phyloP scores from a whole-genome alignment of 2,113 vertebrate genomes.

The Chitala chitala region DNA sequence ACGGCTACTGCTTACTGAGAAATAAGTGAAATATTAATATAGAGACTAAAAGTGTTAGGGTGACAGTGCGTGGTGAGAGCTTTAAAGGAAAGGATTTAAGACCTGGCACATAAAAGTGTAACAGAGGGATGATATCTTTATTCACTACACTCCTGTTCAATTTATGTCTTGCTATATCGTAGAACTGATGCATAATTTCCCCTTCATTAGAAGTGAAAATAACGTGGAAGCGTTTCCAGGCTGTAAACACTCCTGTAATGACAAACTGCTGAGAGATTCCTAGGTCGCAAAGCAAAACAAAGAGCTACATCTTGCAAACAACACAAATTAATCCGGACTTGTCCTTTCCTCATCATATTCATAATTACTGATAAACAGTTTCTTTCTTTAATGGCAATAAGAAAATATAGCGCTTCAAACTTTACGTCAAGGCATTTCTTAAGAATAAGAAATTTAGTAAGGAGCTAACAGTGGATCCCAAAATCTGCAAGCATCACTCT shows the following conservation, averaged over 20 bases:
- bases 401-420: too few species aligned
- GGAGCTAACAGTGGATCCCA: too few species aligned
- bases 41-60: background rate
- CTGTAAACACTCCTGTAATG: background rate
- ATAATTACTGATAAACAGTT: too few species aligned
- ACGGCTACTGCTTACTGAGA: background rate
- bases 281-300: background rate
- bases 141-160: background rate
- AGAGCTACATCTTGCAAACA: conserved; percentile 7
- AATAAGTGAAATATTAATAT: conserved; percentile 13
- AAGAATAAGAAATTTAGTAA: too few species aligned
- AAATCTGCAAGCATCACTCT: too few species aligned
- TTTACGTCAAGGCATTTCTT: too few species aligned
- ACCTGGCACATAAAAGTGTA: background rate
- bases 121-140: conserved; percentile 6
- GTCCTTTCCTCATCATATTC: background rate
- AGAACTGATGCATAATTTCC: background rate
- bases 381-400: too few species aligned
- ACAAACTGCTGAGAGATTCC: background rate
- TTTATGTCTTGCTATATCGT: background rate
- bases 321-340: background rate
- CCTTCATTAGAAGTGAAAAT: background rate
- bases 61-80: background rate
- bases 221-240: background rate
- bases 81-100: background rate